Conservation (phyloP, 1,140 invertebrate genomes). For the Cotesia typhae region DNA sequence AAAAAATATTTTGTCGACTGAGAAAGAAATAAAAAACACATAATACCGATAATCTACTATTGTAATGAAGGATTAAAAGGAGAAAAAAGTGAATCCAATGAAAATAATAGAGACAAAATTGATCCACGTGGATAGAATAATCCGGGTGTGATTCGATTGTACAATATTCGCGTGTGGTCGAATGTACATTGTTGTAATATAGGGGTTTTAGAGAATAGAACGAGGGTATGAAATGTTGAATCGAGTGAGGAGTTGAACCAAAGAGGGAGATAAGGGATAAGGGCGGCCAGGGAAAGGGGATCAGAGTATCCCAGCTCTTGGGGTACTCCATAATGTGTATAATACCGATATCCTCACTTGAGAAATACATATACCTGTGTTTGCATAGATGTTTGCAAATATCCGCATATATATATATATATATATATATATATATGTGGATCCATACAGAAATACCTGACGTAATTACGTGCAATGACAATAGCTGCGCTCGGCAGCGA, state of each 20-base stretch:
- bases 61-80: background rate
- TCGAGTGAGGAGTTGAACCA: background rate
- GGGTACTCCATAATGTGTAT: background rate
- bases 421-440: no score
- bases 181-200: conserved; percentile 18
- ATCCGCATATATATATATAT: no score
- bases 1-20: no score
- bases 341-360: conserved; percentile 9
- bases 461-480: conserved; percentile 33
- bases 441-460: conserved; percentile 25
- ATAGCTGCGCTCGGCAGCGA: conserved; percentile 17
- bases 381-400: no score
- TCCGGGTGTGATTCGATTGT: conserved; percentile 20
- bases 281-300: background rate
- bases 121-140: conserved; percentile 18
- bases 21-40: no score
- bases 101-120: conserved; percentile 7
- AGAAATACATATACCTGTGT: background rate
- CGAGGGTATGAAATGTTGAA: background rate
- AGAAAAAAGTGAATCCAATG: background rate
- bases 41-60: background rate
- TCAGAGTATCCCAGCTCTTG: background rate
- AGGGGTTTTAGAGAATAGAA: background rate
- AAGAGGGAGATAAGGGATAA: background rate
- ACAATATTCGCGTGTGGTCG: conserved; percentile 26